phyloP scores from a whole-genome alignment of 2,797 vertebrate species.

The Pipistrellus pygmaeus region DNA sequence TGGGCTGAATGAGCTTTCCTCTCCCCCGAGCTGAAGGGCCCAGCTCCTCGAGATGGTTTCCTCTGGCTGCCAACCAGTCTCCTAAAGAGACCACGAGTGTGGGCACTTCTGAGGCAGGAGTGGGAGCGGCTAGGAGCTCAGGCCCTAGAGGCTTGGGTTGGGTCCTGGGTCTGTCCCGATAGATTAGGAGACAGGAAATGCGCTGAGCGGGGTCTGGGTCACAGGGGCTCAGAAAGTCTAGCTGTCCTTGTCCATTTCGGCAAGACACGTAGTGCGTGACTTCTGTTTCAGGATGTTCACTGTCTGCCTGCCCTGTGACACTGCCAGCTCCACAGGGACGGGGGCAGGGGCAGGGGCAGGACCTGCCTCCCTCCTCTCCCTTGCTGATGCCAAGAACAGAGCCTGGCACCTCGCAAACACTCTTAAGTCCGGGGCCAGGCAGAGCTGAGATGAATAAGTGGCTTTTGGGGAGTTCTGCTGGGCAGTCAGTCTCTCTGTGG shows the following conservation, averaged over 20 bases:
- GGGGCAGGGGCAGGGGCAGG: accelerated
- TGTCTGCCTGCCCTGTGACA: not conserved
- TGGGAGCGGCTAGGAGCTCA: not conserved
- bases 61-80: not conserved
- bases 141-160: not conserved
- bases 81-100: accelerated
- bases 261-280: accelerated
- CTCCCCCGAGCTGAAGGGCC: not conserved
- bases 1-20: not conserved
- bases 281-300: accelerated
- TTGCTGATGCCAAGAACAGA: not conserved
- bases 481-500: not conserved
- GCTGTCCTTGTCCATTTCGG: accelerated
- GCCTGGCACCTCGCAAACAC: accelerated
- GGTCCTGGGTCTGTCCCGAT: not conserved
- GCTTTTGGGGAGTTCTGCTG: not conserved
- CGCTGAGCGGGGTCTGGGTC: not conserved
- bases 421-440: not conserved
- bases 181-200: not conserved
- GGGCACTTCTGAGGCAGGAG: not conserved
- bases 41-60: not conserved
- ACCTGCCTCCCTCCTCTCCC: accelerated
- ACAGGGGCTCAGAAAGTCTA: not conserved
- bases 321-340: accelerated
- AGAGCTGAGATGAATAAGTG: not conserved